These are phyloP conservation scores for Drosophila maculinotata DNA, from an alignment of 2,888 invertebrate species.

Conservation along the genomic window DNA sequence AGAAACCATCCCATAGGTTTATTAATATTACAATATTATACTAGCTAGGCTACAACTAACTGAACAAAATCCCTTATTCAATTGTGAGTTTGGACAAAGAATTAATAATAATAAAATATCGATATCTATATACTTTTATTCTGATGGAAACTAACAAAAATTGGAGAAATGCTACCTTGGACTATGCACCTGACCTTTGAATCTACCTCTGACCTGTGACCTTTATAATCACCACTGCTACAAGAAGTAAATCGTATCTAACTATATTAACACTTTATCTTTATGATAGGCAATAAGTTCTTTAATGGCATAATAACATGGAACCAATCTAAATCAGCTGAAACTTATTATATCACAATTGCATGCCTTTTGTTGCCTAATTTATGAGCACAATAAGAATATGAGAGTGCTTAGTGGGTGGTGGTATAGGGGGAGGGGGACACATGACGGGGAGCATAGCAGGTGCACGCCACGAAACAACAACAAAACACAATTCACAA, in stretches of 20 bases:
- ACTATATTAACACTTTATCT: too few species aligned
- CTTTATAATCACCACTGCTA: too few species aligned
- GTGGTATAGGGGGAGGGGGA: not conserved
- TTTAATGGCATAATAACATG: constrained; percentile 7
- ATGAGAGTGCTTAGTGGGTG: constrained; percentile 7
- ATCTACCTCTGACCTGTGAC: too few species aligned
- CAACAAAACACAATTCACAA: constrained; percentile 43
- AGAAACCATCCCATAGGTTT: constrained; percentile 21
- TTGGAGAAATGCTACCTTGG: too few species aligned
- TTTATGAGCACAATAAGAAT: constrained; percentile 30
- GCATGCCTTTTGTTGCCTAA: constrained; percentile 27
- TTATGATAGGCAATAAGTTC: not conserved
- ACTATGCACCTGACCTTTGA: too few species aligned
- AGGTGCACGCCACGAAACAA: constrained; percentile 15
- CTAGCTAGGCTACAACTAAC: constrained; percentile 54
- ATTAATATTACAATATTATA: constrained; percentile 18
- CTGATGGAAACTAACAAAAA: too few species aligned
- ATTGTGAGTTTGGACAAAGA: constrained; percentile 1
- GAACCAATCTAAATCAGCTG: not conserved
- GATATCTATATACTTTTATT: too few species aligned
- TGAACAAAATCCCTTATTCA: constrained; percentile 15
- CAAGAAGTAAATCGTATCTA: too few species aligned
- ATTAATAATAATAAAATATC: constrained; percentile 32
- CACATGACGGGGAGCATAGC: too few species aligned
- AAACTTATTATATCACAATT: constrained; percentile 6